Conservation (phyloP, 2,113 vertebrate species). For the Pygoscelis adeliae region DNA sequence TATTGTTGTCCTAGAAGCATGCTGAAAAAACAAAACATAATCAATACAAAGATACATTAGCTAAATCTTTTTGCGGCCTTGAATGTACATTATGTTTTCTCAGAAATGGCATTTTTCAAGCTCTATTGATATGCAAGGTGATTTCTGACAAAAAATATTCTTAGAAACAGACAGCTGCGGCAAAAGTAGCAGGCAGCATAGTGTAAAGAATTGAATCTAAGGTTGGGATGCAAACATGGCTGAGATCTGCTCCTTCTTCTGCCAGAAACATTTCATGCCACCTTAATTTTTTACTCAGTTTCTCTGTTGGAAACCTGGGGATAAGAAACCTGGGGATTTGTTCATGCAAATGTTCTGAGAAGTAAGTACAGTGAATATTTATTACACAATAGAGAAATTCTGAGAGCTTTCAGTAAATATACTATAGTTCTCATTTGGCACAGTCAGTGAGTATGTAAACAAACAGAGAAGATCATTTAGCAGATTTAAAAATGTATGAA, state of each 20-base stretch:
- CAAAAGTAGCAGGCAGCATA: background rate
- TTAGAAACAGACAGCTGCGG: background rate
- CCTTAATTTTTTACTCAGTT: background rate
- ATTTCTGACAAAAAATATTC: constrained; percentile 10
- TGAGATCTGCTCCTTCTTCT: background rate
- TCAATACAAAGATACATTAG: constrained; percentile 58
- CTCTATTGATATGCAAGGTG: constrained; percentile 67
- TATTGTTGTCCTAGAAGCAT: constrained; percentile 20
- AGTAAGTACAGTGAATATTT: background rate
- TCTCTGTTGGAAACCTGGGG: background rate
- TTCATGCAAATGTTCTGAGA: background rate
- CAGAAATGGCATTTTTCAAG: constrained; percentile 73
- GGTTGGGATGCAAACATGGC: background rate
- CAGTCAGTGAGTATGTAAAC: background rate
- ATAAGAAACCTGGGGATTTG: background rate
- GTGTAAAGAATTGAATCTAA: background rate
- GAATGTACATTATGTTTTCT: constrained; percentile 55
- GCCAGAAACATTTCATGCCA: background rate
- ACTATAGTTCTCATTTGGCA: background rate
- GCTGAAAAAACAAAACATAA: background rate
- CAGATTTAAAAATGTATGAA: background rate
- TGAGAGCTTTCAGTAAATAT: background rate
- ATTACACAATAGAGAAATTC: background rate
- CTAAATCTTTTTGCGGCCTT: constrained; percentile 16
- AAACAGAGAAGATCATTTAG: background rate